Evolutionary conservation across 2,888 invertebrate species (phyloP).

Genomic region (Netelia melanura): DNA sequence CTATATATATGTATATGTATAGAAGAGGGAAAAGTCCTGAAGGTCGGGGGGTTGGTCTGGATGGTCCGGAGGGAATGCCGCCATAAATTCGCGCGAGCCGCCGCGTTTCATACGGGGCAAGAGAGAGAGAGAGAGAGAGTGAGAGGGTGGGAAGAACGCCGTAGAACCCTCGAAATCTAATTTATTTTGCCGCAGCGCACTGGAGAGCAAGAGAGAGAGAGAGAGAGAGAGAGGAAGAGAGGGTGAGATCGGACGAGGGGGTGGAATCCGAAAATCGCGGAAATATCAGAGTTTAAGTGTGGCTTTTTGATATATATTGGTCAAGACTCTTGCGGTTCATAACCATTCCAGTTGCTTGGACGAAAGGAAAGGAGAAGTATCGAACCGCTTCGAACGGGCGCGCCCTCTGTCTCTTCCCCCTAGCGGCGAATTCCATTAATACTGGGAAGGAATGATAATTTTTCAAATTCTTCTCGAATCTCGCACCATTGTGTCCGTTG

Average conservation of each 20-base stretch:
- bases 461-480: too few relatives aligned
- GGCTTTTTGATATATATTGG: slow-evolving; percentile 28
- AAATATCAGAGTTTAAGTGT: slow-evolving; percentile 52
- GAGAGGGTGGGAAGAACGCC: neutral
- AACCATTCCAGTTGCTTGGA: neutral
- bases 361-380: neutral
- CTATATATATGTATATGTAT: slow-evolving; percentile 17
- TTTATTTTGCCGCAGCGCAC: slow-evolving; percentile 58
- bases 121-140: neutral
- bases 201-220: too few relatives aligned
- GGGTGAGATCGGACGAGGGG: slow-evolving; percentile 20
- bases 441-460: neutral
- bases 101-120: slow-evolving; percentile 52
- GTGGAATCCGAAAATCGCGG: slow-evolving; percentile 40
- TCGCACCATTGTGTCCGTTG: too few relatives aligned
- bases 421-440: neutral
- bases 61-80: slow-evolving; percentile 60
- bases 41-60: slow-evolving; percentile 26
- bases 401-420: too few relatives aligned
- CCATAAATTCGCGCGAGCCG: slow-evolving; percentile 60
- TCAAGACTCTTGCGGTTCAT: slow-evolving; percentile 2
- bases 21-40: slow-evolving; percentile 48
- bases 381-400: neutral
- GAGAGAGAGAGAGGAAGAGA: neutral
- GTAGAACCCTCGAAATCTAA: slow-evolving; percentile 56